Conservation (phyloP, 2,113 vertebrate species). For the Fukomys damarensis region DNA sequence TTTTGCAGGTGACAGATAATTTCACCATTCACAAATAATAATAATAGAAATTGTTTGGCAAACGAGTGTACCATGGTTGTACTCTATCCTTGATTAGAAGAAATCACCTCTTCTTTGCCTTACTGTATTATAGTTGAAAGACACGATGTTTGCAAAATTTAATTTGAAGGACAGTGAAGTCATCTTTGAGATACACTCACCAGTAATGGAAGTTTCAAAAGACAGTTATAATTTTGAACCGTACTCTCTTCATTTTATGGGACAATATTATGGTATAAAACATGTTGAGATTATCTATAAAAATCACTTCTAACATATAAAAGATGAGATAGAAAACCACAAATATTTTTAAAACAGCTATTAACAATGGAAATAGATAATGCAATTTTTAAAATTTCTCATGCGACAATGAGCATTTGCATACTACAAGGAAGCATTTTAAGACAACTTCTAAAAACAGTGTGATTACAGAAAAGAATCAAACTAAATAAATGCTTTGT, state of each 20-base stretch:
- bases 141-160: background rate
- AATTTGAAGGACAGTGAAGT: background rate
- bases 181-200: background rate
- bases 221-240: background rate
- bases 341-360: background rate
- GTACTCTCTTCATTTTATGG: background rate
- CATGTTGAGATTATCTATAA: background rate
- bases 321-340: background rate
- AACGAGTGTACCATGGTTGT: background rate
- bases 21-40: constrained; percentile 38
- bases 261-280: background rate
- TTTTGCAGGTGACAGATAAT: constrained; percentile 21
- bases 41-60: background rate
- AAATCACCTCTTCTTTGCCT: background rate
- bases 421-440: background rate
- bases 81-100: background rate
- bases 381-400: background rate
- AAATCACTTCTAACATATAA: background rate
- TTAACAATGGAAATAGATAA: background rate
- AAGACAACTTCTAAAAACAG: background rate
- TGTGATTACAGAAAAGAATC: background rate
- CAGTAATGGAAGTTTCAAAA: background rate
- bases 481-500: background rate
- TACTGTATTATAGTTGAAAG: background rate
- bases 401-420: background rate